These are phyloP conservation scores for Brachionus calyciflorus DNA, from an alignment of 1,140 invertebrate genomes.

Conservation along the genomic window DNA sequence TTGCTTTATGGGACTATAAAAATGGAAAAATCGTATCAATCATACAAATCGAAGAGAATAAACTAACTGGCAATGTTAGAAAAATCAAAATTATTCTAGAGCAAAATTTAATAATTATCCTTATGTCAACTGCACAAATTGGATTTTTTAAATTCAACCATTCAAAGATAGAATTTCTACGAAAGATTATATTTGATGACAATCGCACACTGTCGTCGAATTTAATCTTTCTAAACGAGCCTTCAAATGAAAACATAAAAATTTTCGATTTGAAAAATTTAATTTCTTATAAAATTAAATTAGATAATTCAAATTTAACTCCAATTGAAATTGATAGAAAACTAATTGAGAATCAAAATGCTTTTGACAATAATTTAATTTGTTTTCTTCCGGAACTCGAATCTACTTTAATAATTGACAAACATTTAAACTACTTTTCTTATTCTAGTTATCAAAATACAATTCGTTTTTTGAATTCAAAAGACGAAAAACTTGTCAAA, in stretches of 20 bases:
- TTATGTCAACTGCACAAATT: not conserved
- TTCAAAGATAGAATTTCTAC: not conserved
- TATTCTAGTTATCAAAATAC: not conserved
- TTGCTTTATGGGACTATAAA: not conserved
- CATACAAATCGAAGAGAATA: not conserved
- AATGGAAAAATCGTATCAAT: not conserved
- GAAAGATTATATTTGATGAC: not conserved
- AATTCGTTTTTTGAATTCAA: not conserved
- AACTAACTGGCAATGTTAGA: not conserved
- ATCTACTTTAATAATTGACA: not conserved
- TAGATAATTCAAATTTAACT: not conserved
- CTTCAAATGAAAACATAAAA: too few relatives aligned
- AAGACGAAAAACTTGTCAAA: slow-evolving; percentile 21
- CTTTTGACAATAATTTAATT: not conserved
- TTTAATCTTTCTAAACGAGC: too few relatives aligned
- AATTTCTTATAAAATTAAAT: not conserved
- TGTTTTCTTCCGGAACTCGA: not conserved
- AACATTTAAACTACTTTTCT: not conserved
- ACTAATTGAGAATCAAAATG: not conserved
- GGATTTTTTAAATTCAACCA: not conserved
- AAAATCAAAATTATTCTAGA: not conserved
- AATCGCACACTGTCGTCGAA: too few relatives aligned
- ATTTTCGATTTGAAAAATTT: not conserved
- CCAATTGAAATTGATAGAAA: not conserved
- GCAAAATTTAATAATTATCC: not conserved